These are phyloP conservation scores for Crossoptilon crossoptilon DNA, from an alignment of 2,797 vertebrate genomes.

Conservation along the genomic window DNA sequence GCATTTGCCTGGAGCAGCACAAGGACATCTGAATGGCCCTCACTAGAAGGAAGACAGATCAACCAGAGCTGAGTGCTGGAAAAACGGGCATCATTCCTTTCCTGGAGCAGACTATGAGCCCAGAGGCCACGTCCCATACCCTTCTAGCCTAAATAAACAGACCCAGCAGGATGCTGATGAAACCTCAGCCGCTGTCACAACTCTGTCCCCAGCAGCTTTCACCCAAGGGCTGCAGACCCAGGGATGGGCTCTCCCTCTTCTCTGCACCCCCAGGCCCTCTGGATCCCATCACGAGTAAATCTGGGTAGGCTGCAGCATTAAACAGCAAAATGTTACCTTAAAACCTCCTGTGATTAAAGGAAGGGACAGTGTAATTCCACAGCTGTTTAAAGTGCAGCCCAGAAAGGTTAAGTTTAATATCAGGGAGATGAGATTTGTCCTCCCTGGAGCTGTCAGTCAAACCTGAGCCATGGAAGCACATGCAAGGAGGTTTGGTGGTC, in stretches of 20 bases:
- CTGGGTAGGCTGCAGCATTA: background rate
- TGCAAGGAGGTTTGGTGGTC: rapidly evolving
- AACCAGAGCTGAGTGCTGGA: background rate
- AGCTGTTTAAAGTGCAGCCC: background rate
- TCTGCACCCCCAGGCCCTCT: background rate
- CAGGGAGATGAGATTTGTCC: constrained; percentile 22
- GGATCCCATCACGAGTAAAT: background rate
- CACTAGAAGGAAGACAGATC: background rate
- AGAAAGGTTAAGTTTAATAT: constrained; percentile 61
- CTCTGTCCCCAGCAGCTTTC: background rate
- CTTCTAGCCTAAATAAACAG: background rate
- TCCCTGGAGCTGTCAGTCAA: background rate
- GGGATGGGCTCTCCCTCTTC: background rate
- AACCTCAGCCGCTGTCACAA: background rate
- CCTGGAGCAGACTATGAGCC: background rate
- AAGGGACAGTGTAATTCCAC: background rate
- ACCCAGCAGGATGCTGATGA: background rate
- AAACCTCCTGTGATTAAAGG: background rate
- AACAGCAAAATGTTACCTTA: background rate
- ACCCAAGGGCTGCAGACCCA: background rate
- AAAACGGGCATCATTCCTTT: background rate
- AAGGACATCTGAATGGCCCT: rapidly evolving
- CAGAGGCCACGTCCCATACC: rapidly evolving
- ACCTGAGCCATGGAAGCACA: background rate
- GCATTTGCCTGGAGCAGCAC: background rate